Conservation (phyloP, 92 coral and sea anemone species). For the Phymanthus crucifer region DNA sequence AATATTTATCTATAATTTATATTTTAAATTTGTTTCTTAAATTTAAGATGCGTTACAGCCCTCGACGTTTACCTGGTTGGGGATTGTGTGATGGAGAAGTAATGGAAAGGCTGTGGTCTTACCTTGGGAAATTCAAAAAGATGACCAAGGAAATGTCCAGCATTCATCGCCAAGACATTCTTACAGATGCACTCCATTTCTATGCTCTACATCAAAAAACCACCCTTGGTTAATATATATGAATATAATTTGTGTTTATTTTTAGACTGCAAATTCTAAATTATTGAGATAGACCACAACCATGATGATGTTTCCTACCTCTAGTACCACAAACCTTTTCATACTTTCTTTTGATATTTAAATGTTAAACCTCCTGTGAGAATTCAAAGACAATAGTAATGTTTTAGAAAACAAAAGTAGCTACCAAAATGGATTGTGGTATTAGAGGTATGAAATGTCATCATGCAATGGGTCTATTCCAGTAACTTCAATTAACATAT, state of each 20-base stretch:
- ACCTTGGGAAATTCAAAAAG: conserved; percentile 50
- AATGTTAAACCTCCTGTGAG: too few species aligned
- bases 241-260: background rate
- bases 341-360: too few species aligned
- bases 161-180: conserved; percentile 57
- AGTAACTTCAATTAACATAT: background rate
- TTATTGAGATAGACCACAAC: background rate
- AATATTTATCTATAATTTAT: background rate
- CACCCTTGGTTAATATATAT: conserved; percentile 8
- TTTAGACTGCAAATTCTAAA: too few species aligned
- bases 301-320: too few species aligned
- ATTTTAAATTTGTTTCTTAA: background rate
- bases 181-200: conserved; percentile 50
- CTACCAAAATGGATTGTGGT: too few species aligned
- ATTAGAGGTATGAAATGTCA: too few species aligned
- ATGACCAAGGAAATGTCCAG: conserved; percentile 70
- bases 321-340: too few species aligned
- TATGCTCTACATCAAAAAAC: conserved; percentile 42
- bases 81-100: conserved; percentile 63
- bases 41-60: conserved; percentile 47
- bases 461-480: too few species aligned
- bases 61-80: conserved; percentile 59
- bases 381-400: too few species aligned
- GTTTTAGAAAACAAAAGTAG: too few species aligned
- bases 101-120: conserved; percentile 63